Conservation (phyloP, 1,140 invertebrate genomes). For the Lucilia cuprina region DNA sequence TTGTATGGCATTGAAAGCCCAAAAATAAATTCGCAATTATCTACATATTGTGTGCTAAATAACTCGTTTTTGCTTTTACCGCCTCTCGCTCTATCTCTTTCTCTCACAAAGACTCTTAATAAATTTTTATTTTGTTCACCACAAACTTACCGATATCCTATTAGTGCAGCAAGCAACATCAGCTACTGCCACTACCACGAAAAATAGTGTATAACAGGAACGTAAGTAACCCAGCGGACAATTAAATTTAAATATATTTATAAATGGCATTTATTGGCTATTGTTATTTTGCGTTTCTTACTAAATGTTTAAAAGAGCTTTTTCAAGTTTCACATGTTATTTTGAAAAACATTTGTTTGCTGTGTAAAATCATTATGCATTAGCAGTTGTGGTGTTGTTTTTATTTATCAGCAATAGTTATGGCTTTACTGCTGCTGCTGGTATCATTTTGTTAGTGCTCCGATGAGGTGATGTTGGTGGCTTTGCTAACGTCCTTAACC, state of each 20-base stretch:
- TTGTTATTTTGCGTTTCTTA: no score
- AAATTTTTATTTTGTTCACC: background rate
- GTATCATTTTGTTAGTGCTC: background rate
- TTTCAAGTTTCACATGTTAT: no score
- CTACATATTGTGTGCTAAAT: background rate
- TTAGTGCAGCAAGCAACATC: background rate
- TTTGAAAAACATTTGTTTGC: no score
- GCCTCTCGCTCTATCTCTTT: background rate
- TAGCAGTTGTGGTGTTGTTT: background rate
- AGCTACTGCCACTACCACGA: background rate
- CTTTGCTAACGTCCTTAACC: background rate
- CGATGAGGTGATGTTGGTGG: background rate
- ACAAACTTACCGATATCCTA: background rate
- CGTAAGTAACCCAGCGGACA: background rate
- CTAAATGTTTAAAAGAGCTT: no score
- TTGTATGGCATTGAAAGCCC: background rate
- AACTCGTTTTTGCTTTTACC: background rate
- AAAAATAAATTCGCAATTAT: background rate
- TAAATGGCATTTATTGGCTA: no score
- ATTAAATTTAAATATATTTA: no score
- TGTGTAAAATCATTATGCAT: background rate
- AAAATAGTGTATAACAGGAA: background rate
- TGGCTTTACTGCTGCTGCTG: background rate
- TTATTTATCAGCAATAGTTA: background rate
- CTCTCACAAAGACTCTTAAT: background rate